A percentile compares a stretch with the other conserved stretches of the same genome.
phyloP scores from a whole-genome alignment of 2,888 invertebrate species.

The Lamellibrachia columna region DNA sequence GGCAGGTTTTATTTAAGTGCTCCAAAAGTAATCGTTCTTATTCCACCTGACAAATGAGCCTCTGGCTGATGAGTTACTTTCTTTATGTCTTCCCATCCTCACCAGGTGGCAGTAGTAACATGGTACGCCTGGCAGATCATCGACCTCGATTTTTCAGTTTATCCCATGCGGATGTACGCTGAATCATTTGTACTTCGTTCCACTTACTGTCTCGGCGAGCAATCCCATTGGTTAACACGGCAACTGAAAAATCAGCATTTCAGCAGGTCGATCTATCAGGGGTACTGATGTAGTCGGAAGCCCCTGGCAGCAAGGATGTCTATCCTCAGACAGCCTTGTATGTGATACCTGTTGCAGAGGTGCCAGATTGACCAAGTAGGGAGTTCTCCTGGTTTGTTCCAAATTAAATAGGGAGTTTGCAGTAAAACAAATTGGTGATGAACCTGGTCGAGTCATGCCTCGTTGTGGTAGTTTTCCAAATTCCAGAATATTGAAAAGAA shows the following conservation, averaged over 20 bases:
- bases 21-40: background rate
- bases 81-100: background rate
- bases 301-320: no score
- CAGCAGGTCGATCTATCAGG: no score
- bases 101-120: no score
- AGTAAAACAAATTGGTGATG: background rate
- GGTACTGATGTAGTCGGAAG: no score
- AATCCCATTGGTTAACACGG: no score
- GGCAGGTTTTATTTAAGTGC: background rate
- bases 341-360: background rate
- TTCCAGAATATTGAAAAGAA: background rate
- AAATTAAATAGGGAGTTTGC: no score
- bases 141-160: no score
- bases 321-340: background rate
- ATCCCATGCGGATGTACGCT: no score
- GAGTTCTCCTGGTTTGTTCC: background rate
- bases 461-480: background rate
- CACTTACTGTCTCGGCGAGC: no score
- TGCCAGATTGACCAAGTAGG: background rate
- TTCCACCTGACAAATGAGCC: background rate
- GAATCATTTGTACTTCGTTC: no score
- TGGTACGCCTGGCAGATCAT: no score
- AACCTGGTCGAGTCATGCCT: background rate
- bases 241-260: no score
- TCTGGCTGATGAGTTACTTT: background rate